These are phyloP conservation scores for Drosophila ficusphila DNA, from an alignment of 1,140 invertebrate genomes.

Conservation along the genomic window DNA sequence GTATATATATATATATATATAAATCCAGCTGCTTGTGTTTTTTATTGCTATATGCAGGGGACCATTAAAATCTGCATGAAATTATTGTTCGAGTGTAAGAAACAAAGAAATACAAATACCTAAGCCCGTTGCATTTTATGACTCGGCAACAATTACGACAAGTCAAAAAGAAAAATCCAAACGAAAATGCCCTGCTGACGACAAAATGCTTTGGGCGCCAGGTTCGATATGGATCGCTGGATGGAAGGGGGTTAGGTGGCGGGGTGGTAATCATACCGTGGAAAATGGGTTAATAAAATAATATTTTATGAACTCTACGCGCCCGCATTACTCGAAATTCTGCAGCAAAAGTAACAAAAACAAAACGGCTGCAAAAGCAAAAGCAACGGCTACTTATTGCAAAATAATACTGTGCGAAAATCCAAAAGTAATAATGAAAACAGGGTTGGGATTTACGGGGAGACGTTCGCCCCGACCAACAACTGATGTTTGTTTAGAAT, in stretches of 20 bases:
- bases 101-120: constrained; percentile 39
- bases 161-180: constrained; percentile 33
- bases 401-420: constrained; percentile 67
- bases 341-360: constrained; percentile 26
- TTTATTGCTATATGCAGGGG: no score
- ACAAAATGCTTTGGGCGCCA: constrained; percentile 32
- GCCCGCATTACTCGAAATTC: constrained; percentile 19
- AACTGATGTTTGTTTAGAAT: constrained; percentile 3
- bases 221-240: no score
- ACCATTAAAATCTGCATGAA: neutral
- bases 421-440: constrained; percentile 32
- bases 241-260: constrained; percentile 1
- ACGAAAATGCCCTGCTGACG: constrained; percentile 16
- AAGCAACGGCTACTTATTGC: constrained; percentile 54
- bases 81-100: constrained; percentile 20
- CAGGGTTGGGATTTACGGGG: constrained; percentile 26
- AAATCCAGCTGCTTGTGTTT: no score
- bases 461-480: no score
- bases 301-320: constrained; percentile 25
- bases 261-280: constrained; percentile 51
- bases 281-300: constrained; percentile 72
- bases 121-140: constrained; percentile 48
- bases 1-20: no score
- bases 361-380: no score
- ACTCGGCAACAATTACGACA: constrained; percentile 54